Base-by-base conservation (phyloP, 2,113 vertebrate genomes). In the Sander vitreus region DNA sequence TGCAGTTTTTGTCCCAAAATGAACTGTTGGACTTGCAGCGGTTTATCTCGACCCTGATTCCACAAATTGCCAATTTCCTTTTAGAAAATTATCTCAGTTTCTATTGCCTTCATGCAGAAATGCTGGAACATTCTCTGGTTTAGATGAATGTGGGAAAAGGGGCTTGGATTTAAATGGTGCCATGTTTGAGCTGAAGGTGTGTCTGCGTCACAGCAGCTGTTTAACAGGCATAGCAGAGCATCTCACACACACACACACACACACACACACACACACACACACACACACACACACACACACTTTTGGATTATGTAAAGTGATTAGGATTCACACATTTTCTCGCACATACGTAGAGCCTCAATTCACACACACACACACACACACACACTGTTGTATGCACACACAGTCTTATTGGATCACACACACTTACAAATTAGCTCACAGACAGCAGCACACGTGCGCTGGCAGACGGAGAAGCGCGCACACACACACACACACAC, bases 271-370 rank as follows among this genome's bases (percentile, higher is more conserved):
- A 25, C 57, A 78, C 60, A 74, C 21, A 45, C 68, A 58, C 8
- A 66, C 54, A 50, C 19, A 65, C 18, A 62, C 63, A 74, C 33
- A 54, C 76, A 57, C 59, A 76, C 65, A 71, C 53, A 73, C 73
- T 16, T 79, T 67, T 72, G 60, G 83, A 83, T 85, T 85, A 85
- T 85, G 85, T 90, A 90, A 90, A 80, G 73, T 83, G 77, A 83
- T 90, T 74, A 74, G 68, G 83, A 66, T 88, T 86, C 59, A 64
- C 73, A 53, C 81, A 60, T 81, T 59, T 59, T 84, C 80, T 85
- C 75, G 67, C 71, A 83, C 76, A 79, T 65, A 76, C 33, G 6
- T 53, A 11, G 45, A 75, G 25, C 68, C 58, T 77, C 45, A 76
- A 73, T 51, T 67, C 55, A 30, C 76, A 73, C 45, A 85, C 69